Evolutionary conservation across 2,888 invertebrate species (phyloP), one percentile per base, ranked within the genome.

Genomic region (Galerucella nymphaeae): DNA sequence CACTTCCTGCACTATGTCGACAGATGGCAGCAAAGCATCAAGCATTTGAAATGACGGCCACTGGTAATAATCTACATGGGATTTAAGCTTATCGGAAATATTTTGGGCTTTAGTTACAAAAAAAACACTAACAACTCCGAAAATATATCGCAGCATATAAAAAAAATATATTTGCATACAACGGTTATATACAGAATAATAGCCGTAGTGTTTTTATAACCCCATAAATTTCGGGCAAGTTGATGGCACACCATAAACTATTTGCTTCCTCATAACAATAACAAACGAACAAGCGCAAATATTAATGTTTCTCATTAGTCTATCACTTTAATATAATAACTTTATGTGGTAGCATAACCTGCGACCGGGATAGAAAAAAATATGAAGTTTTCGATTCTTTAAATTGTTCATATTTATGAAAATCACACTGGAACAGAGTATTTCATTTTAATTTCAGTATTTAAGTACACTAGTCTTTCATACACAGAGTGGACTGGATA

Each of bases 1-100:
- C 69, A 69, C 62, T 69, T 69, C 69, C 69, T 69, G 42, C 69
- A 53, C 66, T 58, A 70, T 73, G 71, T 76, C 79, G 77, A 76
- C 83, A 83, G 82, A 83, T 84, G 84, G 82, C 80, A 82, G 76
- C 79, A 75, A 71, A 57, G 41, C 74, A 55, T 71, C 64, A 71
- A 74, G 71, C 66, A 65, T 59, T 71, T 45, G 55, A 20, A 45
- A 61, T 50, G 50, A 41, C 23, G 42, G 30, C 14, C 59, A n/a
- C 30, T 59, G 59, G 38, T 59, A 18, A 59, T 38, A 6, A 13
- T 18, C 53, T 53, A 53, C 16, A 53, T n/a, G 18, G 53, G 18
- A 10, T 53, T 16, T 42, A 16, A 42, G 18, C 38, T 13, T 13
- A 45, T 45, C 30, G 30, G 6, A 30, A 30, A 30, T 6, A 30